Evolutionary conservation across 2,888 invertebrate species (phyloP).

Genomic region (Lycaena phlaeas): DNA sequence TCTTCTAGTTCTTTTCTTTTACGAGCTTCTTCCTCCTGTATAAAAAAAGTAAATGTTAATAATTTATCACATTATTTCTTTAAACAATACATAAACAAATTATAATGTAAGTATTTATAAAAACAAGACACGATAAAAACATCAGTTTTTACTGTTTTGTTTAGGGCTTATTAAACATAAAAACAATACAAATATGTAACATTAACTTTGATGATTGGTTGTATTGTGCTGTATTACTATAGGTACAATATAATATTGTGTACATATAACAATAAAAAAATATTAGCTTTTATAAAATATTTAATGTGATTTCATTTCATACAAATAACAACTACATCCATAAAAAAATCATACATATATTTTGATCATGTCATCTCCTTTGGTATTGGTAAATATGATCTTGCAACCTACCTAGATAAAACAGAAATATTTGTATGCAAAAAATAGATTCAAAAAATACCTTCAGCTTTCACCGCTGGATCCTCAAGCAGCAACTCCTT

Average conservation of each 20-base stretch:
- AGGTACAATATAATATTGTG: no score
- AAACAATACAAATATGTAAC: no score
- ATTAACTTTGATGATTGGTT: no score
- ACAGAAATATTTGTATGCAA: conserved; percentile 51
- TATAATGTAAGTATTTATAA: conserved; percentile 13
- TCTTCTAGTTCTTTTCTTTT: conserved; percentile 96
- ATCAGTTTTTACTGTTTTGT: neutral
- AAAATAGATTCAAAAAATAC: conserved; percentile 70
- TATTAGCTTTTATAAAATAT: neutral
- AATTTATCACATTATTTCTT: conserved; percentile 21
- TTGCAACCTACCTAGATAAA: conserved; percentile 13
- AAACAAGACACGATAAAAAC: neutral
- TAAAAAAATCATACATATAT: neutral
- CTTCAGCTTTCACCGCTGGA: conserved; percentile 59
- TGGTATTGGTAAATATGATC: conserved; percentile 1
- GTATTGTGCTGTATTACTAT: no score
- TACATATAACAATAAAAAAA: no score
- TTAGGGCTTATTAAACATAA: no score
- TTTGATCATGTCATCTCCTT: conserved; percentile 4
- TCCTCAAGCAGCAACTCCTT: conserved; percentile 66
- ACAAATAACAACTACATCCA: neutral
- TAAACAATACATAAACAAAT: conserved; percentile 19
- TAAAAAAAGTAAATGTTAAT: conserved; percentile 68
- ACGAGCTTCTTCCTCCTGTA: conserved; percentile 97
- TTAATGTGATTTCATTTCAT: neutral